A percentile compares a stretch with the other conserved stretches of the same genome.
phyloP scores from a whole-genome alignment of 2,113 vertebrate genomes.

The Lota lota region DNA sequence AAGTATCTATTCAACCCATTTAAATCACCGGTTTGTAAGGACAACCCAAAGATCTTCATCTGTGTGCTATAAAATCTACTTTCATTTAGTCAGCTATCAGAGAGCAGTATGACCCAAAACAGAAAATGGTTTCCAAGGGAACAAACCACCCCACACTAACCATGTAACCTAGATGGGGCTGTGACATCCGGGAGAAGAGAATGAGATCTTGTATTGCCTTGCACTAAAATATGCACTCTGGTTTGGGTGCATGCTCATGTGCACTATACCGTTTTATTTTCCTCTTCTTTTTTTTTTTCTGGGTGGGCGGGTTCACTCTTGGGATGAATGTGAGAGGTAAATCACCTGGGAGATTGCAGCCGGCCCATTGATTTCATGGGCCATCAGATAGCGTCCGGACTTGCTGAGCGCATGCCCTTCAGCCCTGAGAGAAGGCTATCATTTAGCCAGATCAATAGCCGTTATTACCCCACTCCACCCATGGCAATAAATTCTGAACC shows the following conservation, averaged over 20 bases:
- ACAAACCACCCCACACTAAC: constrained; percentile 53
- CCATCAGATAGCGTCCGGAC: constrained; percentile 64
- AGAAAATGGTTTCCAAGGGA: constrained; percentile 71
- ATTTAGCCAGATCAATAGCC: constrained; percentile 68
- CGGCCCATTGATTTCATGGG: constrained; percentile 61
- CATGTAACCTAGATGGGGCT: constrained; percentile 38
- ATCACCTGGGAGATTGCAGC: constrained; percentile 62
- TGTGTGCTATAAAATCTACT: no score
- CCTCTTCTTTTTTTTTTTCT: not conserved
- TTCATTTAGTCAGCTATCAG: constrained; percentile 4
- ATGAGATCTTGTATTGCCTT: not conserved
- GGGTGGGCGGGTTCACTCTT: constrained; percentile 34
- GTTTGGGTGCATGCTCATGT: constrained; percentile 12
- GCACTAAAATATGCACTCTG: constrained; percentile 34
- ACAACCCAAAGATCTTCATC: no score
- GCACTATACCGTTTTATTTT: constrained; percentile 19
- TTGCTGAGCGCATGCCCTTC: constrained; percentile 66
- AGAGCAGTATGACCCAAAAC: constrained; percentile 49
- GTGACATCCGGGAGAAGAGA: not conserved
- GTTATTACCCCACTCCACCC: constrained; percentile 61
- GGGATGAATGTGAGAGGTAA: constrained; percentile 58
- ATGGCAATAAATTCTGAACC: constrained; percentile 41
- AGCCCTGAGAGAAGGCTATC: constrained; percentile 58
- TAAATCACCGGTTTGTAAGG: no score
- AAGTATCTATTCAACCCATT: no score